Evolutionary conservation across 2,888 invertebrate genomes (phyloP).

Genomic region (Lochmaea capreae): DNA sequence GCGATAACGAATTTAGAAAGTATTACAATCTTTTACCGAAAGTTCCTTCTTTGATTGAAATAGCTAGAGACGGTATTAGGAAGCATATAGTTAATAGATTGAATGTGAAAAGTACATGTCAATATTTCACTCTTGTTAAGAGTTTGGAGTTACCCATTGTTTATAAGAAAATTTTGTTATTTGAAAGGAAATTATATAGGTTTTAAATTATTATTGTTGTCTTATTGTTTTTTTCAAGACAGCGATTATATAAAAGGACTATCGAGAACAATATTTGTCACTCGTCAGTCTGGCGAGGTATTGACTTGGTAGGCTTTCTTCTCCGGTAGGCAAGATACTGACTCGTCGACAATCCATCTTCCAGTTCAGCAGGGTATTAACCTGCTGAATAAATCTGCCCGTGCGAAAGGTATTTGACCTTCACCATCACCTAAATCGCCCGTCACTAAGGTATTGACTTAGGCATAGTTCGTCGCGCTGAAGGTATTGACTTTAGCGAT

Average conservation of each 20-base stretch:
- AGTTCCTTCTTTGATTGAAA: slow-evolving; percentile 53
- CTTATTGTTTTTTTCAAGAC: not conserved
- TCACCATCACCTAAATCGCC: no score
- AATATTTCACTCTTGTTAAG: slow-evolving; percentile 49
- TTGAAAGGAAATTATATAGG: slow-evolving; percentile 50
- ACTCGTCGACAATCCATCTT: no score
- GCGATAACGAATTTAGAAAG: slow-evolving; percentile 14
- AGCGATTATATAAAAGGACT: not conserved
- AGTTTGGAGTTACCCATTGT: slow-evolving; percentile 45
- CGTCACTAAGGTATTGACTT: no score
- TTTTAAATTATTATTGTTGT: slow-evolving; percentile 6
- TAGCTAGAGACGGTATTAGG: slow-evolving; percentile 51
- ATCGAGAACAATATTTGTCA: no score
- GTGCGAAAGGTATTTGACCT: no score
- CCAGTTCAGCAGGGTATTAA: no score
- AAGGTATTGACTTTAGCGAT: no score
- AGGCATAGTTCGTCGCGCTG: no score
- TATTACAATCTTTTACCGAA: slow-evolving; percentile 20
- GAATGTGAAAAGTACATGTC: slow-evolving; percentile 43
- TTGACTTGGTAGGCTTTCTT: not conserved
- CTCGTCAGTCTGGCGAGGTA: no score
- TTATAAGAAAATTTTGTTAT: slow-evolving; percentile 51
- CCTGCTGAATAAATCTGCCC: no score
- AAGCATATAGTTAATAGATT: slow-evolving; percentile 46
- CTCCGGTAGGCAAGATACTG: not conserved